Percentiles rank a stretch among this genome's conserved stretches.
Evolutionary conservation across 2,113 vertebrate species (phyloP).

Genomic region (Ariopsis seemanni): DNA sequence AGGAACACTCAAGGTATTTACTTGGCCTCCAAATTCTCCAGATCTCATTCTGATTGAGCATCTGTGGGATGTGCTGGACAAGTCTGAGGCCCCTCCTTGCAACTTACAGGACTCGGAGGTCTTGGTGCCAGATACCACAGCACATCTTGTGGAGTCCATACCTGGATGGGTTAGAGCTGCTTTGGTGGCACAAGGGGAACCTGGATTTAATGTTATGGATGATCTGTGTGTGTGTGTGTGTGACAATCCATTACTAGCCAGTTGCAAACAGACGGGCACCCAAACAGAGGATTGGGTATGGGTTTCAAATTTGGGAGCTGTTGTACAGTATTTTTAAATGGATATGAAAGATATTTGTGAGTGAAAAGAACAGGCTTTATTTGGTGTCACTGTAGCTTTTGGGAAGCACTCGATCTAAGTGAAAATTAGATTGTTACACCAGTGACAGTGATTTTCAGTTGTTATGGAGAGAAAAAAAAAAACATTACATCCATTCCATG

Average conservation of each 20-base stretch:
- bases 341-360: neutral
- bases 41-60: too few species aligned
- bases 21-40: too few species aligned
- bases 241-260: neutral
- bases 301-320: neutral
- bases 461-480: slow-evolving; percentile 16
- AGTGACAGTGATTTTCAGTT: slow-evolving; percentile 14
- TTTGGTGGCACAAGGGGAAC: too few species aligned
- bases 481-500: slow-evolving; percentile 31
- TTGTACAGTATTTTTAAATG: slow-evolving; percentile 1
- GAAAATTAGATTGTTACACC: slow-evolving; percentile 11
- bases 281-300: neutral
- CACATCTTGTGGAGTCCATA: too few species aligned
- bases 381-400: neutral
- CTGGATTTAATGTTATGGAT: too few species aligned
- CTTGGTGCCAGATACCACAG: too few species aligned
- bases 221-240: too few species aligned
- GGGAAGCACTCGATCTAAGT: slow-evolving; percentile 4
- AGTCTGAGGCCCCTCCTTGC: too few species aligned
- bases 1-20: too few species aligned
- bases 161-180: too few species aligned
- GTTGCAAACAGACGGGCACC: neutral
- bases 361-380: slow-evolving; percentile 3
- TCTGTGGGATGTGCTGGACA: too few species aligned
- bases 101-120: too few species aligned